Percentiles rank a stretch among this genome's conserved stretches.
phyloP scores from a whole-genome alignment of 2,888 invertebrate genomes.

The Metacarcinus magister region DNA sequence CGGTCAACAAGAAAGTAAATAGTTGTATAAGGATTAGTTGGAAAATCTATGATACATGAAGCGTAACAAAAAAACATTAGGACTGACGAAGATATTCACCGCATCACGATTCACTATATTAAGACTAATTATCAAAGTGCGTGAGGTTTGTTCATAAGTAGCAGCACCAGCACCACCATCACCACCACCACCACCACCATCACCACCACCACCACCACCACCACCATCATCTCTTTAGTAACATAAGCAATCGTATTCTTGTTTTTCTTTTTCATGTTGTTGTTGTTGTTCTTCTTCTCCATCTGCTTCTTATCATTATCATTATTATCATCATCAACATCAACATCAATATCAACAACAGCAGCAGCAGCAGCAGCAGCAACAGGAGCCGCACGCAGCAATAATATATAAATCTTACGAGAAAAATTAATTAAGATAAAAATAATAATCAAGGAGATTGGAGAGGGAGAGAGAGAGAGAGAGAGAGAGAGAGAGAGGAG shows the following conservation, averaged over 20 bases:
- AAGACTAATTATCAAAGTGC: too few relatives aligned
- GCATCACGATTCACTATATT: background rate
- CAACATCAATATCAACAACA: background rate
- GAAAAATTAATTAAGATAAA: too few relatives aligned
- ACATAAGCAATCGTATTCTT: background rate
- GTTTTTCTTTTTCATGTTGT: background rate
- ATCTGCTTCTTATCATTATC: background rate
- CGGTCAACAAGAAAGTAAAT: background rate
- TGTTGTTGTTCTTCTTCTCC: background rate
- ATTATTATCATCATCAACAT: background rate
- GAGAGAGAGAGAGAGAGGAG: too few relatives aligned
- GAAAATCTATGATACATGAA: background rate
- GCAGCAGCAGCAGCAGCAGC: background rate
- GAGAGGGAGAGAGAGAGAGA: too few relatives aligned
- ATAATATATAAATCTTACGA: too few relatives aligned
- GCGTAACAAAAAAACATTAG: background rate
- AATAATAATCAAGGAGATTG: too few relatives aligned
- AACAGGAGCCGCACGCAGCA: too few relatives aligned
- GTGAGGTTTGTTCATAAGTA: background rate
- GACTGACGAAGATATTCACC: background rate
- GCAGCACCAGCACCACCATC: background rate
- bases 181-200: too few relatives aligned
- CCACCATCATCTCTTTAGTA: too few relatives aligned
- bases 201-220: too few relatives aligned
- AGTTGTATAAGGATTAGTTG: background rate